Base-by-base conservation (phyloP, 1,140 invertebrate species). In the Hetaerina americana region DNA sequence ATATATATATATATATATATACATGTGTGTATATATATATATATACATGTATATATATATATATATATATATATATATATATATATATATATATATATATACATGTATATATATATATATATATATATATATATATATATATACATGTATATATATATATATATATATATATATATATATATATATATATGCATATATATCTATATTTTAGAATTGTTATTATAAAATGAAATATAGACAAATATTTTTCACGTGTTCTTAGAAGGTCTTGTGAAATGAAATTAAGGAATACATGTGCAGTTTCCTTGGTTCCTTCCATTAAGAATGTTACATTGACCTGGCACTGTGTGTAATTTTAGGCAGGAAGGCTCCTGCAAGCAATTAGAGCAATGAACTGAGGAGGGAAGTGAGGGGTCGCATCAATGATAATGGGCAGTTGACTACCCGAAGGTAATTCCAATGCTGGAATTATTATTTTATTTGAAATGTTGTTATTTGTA, bases 171-270 rank as follows among this genome's bases (percentile, higher is more conserved):
- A n/a, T n/a, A n/a, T n/a, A n/a, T n/a, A n/a, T n/a, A n/a, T n/a
- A n/a, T n/a, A n/a, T n/a, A n/a, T n/a, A n/a, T n/a, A n/a, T n/a
- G n/a, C n/a, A n/a, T n/a, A n/a, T n/a, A n/a, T n/a, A n/a, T n/a
- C n/a, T 57, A 57, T 57, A 57, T 57, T 57, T 57, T 57, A 57
- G 40, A 57, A n/a, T 57, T 57, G 40, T 57, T 57, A 57, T 57
- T 57, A 18, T 57, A 57, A 57, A 57, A 57, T 57, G 10, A 57
- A 57, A 57, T 57, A 57, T 57, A 57, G 40, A 57, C 40, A n/a
- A n/a, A 57, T 57, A 57, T 57, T 57, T 57, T 57, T 57, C 40
- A 57, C 22, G 40, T 57, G 40, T 57, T 57, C 40, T 57, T 12
- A 57, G 22, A 40, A 57, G 22, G 22, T 57, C 40, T 18, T 57